Base-by-base conservation (phyloP, 2,113 vertebrate genomes). In the Hymenochirus boettgeri region DNA sequence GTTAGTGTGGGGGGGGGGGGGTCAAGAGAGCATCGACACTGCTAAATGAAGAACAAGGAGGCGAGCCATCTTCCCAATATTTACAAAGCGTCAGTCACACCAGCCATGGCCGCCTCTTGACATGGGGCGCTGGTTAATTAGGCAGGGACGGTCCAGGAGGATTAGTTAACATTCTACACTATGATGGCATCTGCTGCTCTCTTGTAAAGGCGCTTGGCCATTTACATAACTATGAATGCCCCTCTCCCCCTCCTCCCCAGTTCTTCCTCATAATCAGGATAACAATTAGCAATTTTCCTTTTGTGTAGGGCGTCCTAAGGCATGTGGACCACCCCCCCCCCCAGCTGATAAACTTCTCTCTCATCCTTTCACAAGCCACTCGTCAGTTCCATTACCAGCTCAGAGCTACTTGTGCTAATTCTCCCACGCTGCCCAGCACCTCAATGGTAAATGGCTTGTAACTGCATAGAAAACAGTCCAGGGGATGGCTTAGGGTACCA, bases 181-280 rank as follows among this genome's bases (percentile, higher is more conserved):
- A 74, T 70, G 72, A 76, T 78, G 79, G 79, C 76, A 79, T 78
- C 73, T 82, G 67, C 70, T 57, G 65, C 51, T 75, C 58, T 53
- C 70, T 47, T 59, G 31, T 70, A 63, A 62, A 23, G 57, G 66
- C 31, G 64, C 46, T 72, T 54, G 9, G 18, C 57, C 55, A 37
- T 47, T 54, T 1, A 2, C n/a, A 47, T 62, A 59, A 55, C 56
- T 60, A 33, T 24, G 42, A 27, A 61, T 21, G 53, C 27, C 26
- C n/a, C 22, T 21, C 8, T 50, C 4, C 26, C n/a, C 10, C 22
- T 45, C 26, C 11, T 31, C 5, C 39, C 24, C 37, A 35, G 22
- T 52, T 35, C 53, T 23, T 35, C 42, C 51, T 10, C 7, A 19
- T 27, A 22, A 31, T 31, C 33, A 29, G 62, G 52, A 29, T 18